These are phyloP conservation scores for Acrobasis repandana DNA, from an alignment of 2,888 invertebrate genomes.

Conservation along the genomic window DNA sequence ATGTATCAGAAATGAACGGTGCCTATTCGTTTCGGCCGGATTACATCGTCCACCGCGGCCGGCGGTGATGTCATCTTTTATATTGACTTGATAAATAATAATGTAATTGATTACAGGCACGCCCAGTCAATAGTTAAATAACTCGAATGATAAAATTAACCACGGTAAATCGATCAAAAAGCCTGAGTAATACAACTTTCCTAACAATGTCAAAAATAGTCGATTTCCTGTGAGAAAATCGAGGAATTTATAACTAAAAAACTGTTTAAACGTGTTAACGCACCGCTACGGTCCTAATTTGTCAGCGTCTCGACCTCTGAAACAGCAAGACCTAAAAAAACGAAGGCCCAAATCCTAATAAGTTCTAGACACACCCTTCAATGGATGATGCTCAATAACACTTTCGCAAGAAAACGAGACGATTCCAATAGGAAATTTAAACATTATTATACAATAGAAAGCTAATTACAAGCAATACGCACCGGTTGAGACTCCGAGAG, in stretches of 20 bases:
- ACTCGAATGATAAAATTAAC: constrained; percentile 20
- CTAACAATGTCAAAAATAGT: not conserved
- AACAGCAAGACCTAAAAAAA: constrained; percentile 48
- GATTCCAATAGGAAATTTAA: constrained; percentile 49
- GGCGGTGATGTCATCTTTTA: constrained; percentile 66
- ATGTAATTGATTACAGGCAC: constrained; percentile 66
- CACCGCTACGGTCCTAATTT: constrained; percentile 33
- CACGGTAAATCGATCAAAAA: not conserved
- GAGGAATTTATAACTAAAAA: not conserved
- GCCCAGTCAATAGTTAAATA: constrained; percentile 53
- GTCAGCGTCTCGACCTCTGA: constrained; percentile 39
- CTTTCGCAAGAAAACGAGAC: constrained; percentile 39
- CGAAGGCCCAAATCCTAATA: constrained; percentile 54
- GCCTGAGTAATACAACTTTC: not conserved
- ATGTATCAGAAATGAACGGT: constrained; percentile 21
- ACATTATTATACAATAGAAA: constrained; percentile 49
- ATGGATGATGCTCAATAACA: constrained; percentile 39
- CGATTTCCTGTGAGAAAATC: constrained; percentile 19
- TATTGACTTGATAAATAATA: constrained; percentile 65
- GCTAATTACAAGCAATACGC: constrained; percentile 55
- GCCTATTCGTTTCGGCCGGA: constrained; percentile 46
- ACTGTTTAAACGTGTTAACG: constrained; percentile 7
- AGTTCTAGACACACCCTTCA: constrained; percentile 70
- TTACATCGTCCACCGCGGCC: constrained; percentile 59
- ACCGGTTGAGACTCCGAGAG: constrained; percentile 67